Evolutionary conservation across 2,113 vertebrate species (phyloP).

Genomic region (Fulica atra): DNA sequence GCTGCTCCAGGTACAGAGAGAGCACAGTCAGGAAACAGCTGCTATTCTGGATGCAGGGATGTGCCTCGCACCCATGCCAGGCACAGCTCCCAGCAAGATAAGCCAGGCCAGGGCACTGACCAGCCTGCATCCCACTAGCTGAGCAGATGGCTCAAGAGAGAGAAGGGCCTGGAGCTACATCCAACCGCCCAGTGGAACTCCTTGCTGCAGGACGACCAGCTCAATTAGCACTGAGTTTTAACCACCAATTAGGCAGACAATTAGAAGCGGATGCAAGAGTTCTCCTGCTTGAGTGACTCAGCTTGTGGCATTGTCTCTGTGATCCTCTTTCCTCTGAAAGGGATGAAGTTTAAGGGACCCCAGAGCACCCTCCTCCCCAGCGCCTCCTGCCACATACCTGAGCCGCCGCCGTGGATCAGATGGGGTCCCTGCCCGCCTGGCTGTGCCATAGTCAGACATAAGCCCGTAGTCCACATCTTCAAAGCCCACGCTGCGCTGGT

Average conservation of each 20-base stretch:
- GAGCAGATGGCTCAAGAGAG: neutral
- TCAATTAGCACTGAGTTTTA: slow-evolving; percentile 4
- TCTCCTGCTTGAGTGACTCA: neutral
- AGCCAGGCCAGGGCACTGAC: rapidly evolving
- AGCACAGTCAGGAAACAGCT: rapidly evolving
- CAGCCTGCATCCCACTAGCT: neutral
- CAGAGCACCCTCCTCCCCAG: rapidly evolving
- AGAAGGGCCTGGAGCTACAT: slow-evolving; percentile 7
- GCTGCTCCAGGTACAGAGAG: rapidly evolving
- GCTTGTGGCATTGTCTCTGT: rapidly evolving
- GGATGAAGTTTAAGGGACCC: neutral
- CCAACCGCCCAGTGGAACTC: neutral
- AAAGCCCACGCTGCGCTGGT: slow-evolving; percentile 91
- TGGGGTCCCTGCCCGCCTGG: slow-evolving; percentile 79
- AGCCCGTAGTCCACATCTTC: slow-evolving; percentile 92
- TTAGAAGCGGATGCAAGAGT: neutral
- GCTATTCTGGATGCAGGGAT: neutral
- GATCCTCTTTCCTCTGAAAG: neutral
- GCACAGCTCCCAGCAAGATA: rapidly evolving
- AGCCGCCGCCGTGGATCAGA: slow-evolving; percentile 85
- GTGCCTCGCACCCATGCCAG: rapidly evolving
- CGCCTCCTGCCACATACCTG: slow-evolving; percentile 67
- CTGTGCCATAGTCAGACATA: slow-evolving; percentile 87
- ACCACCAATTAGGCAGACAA: slow-evolving; percentile 43
- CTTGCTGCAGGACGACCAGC: neutral